These are phyloP conservation scores for Sisor rabdophorus DNA, from an alignment of 2,113 vertebrate genomes.

Conservation along the genomic window DNA sequence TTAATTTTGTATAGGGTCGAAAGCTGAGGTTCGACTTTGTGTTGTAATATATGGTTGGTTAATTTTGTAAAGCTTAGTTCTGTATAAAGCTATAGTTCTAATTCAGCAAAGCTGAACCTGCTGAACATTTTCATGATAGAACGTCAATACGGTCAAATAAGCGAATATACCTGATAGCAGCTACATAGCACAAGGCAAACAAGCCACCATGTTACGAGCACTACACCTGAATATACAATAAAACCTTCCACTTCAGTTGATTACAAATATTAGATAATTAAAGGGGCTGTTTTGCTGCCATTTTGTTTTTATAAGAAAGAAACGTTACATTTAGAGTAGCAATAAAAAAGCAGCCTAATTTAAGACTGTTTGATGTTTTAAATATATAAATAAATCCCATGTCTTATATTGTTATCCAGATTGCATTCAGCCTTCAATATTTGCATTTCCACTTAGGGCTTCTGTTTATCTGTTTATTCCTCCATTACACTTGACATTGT, in stretches of 20 bases:
- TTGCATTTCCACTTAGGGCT: slow-evolving; percentile 5
- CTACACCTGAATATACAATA: not conserved
- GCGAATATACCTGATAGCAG: not conserved
- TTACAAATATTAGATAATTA: not conserved
- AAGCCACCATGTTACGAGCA: not conserved
- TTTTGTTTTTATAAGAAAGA: not conserved
- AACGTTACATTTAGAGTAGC: not conserved
- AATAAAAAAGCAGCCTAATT: not conserved
- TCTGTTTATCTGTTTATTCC: slow-evolving; percentile 13
- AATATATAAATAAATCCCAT: not conserved
- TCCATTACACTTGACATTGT: slow-evolving; percentile 25
- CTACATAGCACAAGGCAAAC: not conserved
- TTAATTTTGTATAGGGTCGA: not conserved
- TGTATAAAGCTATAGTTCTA: not conserved
- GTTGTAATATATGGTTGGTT: not conserved
- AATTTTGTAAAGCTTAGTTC: not conserved
- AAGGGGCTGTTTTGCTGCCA: not conserved
- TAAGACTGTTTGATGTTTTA: not conserved
- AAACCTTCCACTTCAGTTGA: not conserved
- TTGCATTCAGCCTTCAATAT: not conserved
- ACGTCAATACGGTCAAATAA: not conserved
- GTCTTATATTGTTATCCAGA: not conserved
- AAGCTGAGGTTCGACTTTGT: not conserved
- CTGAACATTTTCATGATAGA: not conserved
- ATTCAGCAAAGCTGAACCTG: not conserved